phyloP scores from a whole-genome alignment of 1,140 invertebrate genomes.

The Sycobia sp. region DNA sequence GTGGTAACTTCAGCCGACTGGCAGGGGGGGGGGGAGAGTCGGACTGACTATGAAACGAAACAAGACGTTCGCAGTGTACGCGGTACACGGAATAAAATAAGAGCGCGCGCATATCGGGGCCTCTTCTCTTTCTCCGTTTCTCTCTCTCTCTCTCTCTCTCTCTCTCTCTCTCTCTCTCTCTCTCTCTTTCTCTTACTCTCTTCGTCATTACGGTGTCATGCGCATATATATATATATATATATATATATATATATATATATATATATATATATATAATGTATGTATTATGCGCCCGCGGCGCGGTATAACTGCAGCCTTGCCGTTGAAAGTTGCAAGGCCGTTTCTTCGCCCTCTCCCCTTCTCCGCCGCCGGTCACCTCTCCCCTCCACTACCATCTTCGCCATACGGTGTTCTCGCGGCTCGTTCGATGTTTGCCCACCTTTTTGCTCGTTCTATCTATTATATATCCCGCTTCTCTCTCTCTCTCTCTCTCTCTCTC shows the following conservation, averaged over 20 bases:
- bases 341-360: conserved; percentile 36
- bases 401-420: no score
- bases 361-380: conserved; percentile 35
- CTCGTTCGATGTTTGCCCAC: conserved; percentile 25
- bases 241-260: no score
- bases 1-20: no score
- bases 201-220: conserved; percentile 36
- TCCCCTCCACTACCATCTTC: no score
- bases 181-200: not conserved
- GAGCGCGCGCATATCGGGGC: no score
- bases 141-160: conserved; percentile 12
- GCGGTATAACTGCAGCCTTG: conserved; percentile 42
- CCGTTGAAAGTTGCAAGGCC: conserved; percentile 47
- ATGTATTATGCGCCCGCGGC: no score
- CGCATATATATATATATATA: no score
- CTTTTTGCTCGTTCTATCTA: conserved; percentile 25
- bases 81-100: no score
- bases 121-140: not conserved
- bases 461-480: conserved; percentile 30
- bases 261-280: no score
- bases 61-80: no score
- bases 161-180: conserved; percentile 2
- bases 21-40: no score
- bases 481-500: not conserved
- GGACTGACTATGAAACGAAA: no score